Base-by-base conservation (phyloP, 2,797 vertebrate genomes). In the Clarias laeviceps region DNA sequence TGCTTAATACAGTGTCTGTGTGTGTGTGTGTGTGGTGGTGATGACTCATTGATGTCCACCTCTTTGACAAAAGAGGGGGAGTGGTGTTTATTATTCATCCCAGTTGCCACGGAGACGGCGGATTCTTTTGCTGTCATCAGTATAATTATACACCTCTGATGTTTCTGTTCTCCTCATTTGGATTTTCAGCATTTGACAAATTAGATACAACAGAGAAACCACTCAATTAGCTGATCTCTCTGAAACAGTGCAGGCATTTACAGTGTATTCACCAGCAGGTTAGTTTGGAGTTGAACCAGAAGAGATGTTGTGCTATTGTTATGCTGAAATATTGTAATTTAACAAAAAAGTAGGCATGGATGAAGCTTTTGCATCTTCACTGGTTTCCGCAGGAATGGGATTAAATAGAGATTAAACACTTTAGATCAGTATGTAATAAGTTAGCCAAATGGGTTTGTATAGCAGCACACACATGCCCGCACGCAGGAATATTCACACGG, bases 11-110 rank as follows among this genome's bases (percentile, higher is more conserved):
- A 80, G 81, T 84, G 84, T 82, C 81, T 70, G 85, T 84, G 85
- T 68, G 69, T 45, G 69, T 50, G 69, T 50, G 40, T n/a, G 37
- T 73, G 70, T 45, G 81, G 92, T 91, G 90, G 37, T 69, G 91
- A 91, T 95, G 94, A 95, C 90, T 95, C 94, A 94, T 34, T 82
- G 50, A 80, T 86, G 85, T 89, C 88, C 90, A 92, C 91, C 88
- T 90, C 91, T 89, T 91, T 90, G 89, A 94, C 89, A 92, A 91
- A 72, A 84, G 90, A 90, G 91, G 94, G 91, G 92, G 91, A 93
- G 93, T 88, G 84, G 89, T 95, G 94, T 95, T 95, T 95, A 94
- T 95, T 94, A 93, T 95, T 95, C 89, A 88, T 87, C 57, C 83
- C 57, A 84, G 94, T 95, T 95, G 89, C 92, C 92, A 93, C 93